phyloP scores from a whole-genome alignment of 2,888 invertebrate genomes.

The Agrotis clavis region DNA sequence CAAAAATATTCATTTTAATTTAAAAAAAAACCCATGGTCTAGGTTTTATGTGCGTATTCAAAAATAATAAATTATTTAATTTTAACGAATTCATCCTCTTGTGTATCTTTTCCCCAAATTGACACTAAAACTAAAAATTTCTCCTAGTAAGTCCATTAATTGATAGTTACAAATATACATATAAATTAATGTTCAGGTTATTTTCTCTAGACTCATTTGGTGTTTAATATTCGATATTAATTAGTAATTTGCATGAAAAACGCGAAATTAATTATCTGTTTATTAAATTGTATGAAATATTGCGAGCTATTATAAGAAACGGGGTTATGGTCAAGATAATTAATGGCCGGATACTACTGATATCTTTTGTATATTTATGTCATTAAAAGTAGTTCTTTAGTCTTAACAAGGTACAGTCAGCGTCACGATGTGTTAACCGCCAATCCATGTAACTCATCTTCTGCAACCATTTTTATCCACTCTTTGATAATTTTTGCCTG shows the following conservation, averaged over 20 bases:
- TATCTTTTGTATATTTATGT: not conserved
- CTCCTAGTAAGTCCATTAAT: conserved; percentile 47
- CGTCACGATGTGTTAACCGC: too few relatives aligned
- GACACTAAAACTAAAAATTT: conserved; percentile 39
- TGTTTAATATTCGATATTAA: conserved; percentile 48
- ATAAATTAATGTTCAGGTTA: conserved; percentile 46
- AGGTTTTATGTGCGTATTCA: not conserved
- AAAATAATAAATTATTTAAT: not conserved
- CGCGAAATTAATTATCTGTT: conserved; percentile 56
- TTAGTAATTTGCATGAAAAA: conserved; percentile 57
- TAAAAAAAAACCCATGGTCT: too few relatives aligned
- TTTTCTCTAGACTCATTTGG: conserved; percentile 30
- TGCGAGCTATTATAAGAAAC: conserved; percentile 19
- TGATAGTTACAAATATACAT: conserved; percentile 51
- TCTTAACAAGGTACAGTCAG: too few relatives aligned
- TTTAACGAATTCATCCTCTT: conserved; percentile 18
- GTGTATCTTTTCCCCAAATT: conserved; percentile 42
- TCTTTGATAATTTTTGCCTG: too few relatives aligned
- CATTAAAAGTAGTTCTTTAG: not conserved
- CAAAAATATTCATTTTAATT: too few relatives aligned
- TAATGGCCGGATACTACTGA: not conserved
- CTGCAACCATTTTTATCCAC: too few relatives aligned
- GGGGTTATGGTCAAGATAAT: conserved; percentile 1
- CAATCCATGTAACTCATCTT: too few relatives aligned
- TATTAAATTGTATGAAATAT: conserved; percentile 36